Evolutionary conservation across 2,888 invertebrate species (phyloP).

Genomic region (Troides aeacus): DNA sequence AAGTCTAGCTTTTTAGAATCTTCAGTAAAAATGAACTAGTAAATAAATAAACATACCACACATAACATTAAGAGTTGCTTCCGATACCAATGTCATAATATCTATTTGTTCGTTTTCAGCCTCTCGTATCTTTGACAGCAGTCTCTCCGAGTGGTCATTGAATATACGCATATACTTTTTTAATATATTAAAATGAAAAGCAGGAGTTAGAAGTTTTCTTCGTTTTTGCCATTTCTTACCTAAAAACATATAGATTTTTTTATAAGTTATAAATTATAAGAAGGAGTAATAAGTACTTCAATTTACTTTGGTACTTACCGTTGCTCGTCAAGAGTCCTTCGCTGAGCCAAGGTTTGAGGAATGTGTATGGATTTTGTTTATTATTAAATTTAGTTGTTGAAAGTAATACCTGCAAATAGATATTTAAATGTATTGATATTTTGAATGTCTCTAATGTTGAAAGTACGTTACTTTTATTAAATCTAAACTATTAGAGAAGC

Average conservation of each 20-base stretch:
- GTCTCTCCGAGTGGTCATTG: slow-evolving; percentile 50
- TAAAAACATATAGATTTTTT: slow-evolving; percentile 9
- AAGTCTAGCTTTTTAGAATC: too few relatives aligned
- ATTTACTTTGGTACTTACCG: slow-evolving; percentile 41
- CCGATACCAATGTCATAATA: slow-evolving; percentile 24
- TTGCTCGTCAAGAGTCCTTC: slow-evolving; percentile 60
- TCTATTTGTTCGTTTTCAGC: slow-evolving; percentile 19
- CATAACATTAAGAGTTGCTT: slow-evolving; percentile 30
- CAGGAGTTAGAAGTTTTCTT: slow-evolving; percentile 67
- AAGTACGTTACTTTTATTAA: not conserved
- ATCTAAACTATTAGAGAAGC: not conserved
- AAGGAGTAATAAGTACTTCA: not conserved
- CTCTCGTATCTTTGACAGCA: slow-evolving; percentile 40
- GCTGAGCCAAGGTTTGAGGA: slow-evolving; percentile 63
- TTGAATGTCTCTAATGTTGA: not conserved
- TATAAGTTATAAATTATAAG: not conserved
- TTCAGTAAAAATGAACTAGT: too few relatives aligned
- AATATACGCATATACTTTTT: slow-evolving; percentile 57
- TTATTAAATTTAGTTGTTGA: slow-evolving; percentile 47
- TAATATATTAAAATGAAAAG: slow-evolving; percentile 68
- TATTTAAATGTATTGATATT: not conserved
- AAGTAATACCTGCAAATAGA: slow-evolving; percentile 43
- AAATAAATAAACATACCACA: slow-evolving; percentile 33
- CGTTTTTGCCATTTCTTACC: slow-evolving; percentile 58
- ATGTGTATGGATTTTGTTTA: slow-evolving; percentile 54